Conservation (phyloP, 2,888 invertebrate genomes). For the Drosophila paramelanica region DNA sequence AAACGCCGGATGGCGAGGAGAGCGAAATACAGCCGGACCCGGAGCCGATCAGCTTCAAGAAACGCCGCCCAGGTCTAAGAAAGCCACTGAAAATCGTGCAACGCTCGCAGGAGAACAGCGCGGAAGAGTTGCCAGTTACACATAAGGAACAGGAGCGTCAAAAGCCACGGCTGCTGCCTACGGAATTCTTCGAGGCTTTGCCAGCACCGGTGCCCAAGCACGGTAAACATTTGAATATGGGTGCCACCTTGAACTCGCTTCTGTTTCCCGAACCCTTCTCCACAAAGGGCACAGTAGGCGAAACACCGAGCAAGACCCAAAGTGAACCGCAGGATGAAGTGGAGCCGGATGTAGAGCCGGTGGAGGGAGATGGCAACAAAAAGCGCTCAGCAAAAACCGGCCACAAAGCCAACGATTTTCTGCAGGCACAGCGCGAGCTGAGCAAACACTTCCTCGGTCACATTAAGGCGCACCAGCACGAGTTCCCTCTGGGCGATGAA, state of each 20-base stretch:
- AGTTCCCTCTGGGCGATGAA: slow-evolving; percentile 36
- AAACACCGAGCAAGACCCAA: slow-evolving; percentile 11
- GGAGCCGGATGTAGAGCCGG: slow-evolving; percentile 46
- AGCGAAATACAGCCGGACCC: slow-evolving; percentile 60
- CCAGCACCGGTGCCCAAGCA: slow-evolving; percentile 50
- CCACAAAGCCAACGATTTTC: slow-evolving; percentile 61
- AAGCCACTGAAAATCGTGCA: slow-evolving; percentile 57
- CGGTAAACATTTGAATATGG: slow-evolving; percentile 53
- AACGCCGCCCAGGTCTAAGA: slow-evolving; percentile 9
- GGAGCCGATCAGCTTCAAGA: slow-evolving; percentile 39
- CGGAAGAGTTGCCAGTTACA: slow-evolving; percentile 7
- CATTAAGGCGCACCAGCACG: slow-evolving; percentile 48
- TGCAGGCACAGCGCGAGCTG: slow-evolving; percentile 69
- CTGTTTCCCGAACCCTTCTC: slow-evolving; percentile 73
- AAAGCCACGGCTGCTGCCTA: slow-evolving; percentile 63
- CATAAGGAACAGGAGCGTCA: slow-evolving; percentile 17
- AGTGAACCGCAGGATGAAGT: slow-evolving; percentile 19
- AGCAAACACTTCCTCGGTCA: slow-evolving; percentile 68
- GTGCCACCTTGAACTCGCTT: slow-evolving; percentile 69
- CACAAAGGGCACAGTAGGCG: slow-evolving; percentile 47
- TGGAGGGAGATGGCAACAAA: slow-evolving; percentile 34
- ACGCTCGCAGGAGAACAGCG: slow-evolving; percentile 36
- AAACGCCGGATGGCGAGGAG: slow-evolving; percentile 76
- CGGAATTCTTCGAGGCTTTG: slow-evolving; percentile 80
- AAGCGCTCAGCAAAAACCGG: slow-evolving; percentile 44